A percentile compares a stretch with the other conserved stretches of the same genome.
Evolutionary conservation across 2,888 invertebrate species (phyloP).

Genomic region (Ceriagrion tenellum): DNA sequence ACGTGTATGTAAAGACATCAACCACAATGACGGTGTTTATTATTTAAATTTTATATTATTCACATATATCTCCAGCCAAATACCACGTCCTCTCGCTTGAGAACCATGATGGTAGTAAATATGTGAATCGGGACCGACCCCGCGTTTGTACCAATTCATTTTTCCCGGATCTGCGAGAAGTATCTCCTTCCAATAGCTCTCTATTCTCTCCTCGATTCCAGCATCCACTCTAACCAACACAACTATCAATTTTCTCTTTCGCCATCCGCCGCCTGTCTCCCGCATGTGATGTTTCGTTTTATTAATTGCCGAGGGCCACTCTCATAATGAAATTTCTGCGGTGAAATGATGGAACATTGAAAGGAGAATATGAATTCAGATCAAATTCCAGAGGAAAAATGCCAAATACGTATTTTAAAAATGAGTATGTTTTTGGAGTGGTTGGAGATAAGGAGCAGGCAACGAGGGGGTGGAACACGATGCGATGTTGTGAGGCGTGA

Average conservation of each 20-base stretch:
- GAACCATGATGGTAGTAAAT: background rate
- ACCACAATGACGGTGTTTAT: no score
- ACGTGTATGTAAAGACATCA: no score
- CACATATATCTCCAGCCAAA: no score
- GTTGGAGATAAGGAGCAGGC: background rate
- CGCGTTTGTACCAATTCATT: background rate
- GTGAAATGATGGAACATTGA: background rate
- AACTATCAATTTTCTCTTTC: background rate
- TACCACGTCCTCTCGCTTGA: no score
- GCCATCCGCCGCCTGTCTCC: background rate
- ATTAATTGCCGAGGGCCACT: constrained; percentile 18
- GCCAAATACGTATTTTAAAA: background rate
- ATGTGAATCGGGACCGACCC: background rate
- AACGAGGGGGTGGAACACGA: background rate
- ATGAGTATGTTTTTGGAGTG: background rate
- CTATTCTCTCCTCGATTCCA: background rate
- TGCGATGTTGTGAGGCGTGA: background rate
- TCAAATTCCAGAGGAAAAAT: background rate
- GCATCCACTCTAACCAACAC: background rate
- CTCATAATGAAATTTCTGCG: constrained; percentile 2
- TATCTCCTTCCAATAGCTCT: background rate
- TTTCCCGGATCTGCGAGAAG: background rate
- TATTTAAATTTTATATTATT: no score
- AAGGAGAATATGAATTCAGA: background rate
- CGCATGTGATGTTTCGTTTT: background rate